Evolutionary conservation across 2,888 invertebrate species (phyloP).

Genomic region (Mamestra brassicae): DNA sequence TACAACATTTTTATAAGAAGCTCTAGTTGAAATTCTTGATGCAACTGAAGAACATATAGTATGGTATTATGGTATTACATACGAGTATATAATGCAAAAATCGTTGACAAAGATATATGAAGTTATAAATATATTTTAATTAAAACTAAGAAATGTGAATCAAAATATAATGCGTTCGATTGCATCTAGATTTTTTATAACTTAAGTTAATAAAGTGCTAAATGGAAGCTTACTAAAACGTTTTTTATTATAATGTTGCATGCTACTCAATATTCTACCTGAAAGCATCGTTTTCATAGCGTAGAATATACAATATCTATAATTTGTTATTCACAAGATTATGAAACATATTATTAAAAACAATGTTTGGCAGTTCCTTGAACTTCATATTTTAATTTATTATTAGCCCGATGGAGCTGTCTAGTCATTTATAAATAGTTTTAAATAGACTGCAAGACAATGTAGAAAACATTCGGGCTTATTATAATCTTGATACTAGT

Average conservation of each 20-base stretch:
- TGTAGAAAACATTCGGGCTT: slow-evolving; percentile 65
- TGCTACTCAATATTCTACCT: slow-evolving; percentile 47
- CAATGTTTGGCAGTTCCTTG: slow-evolving; percentile 31
- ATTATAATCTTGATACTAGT: slow-evolving; percentile 32
- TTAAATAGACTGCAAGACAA: slow-evolving; percentile 71
- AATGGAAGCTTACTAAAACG: slow-evolving; percentile 45
- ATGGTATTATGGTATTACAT: no score
- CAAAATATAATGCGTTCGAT: slow-evolving; percentile 1
- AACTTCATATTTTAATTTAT: slow-evolving; percentile 44
- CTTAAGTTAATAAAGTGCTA: slow-evolving; percentile 32
- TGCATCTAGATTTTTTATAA: slow-evolving; percentile 30
- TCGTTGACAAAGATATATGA: background rate
- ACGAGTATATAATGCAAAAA: no score
- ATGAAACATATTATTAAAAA: slow-evolving; percentile 27
- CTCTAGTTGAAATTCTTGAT: slow-evolving; percentile 38
- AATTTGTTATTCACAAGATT: slow-evolving; percentile 48
- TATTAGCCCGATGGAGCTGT: slow-evolving; percentile 79
- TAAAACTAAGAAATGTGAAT: background rate
- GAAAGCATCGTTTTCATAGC: slow-evolving; percentile 47
- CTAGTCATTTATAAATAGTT: slow-evolving; percentile 68
- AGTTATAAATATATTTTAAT: background rate
- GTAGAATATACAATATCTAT: slow-evolving; percentile 54
- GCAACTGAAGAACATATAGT: slow-evolving; percentile 15
- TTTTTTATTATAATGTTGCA: slow-evolving; percentile 33
- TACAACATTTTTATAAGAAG: slow-evolving; percentile 28